Base-by-base conservation (phyloP, 2,113 vertebrate genomes). In the Promerops cafer region DNA sequence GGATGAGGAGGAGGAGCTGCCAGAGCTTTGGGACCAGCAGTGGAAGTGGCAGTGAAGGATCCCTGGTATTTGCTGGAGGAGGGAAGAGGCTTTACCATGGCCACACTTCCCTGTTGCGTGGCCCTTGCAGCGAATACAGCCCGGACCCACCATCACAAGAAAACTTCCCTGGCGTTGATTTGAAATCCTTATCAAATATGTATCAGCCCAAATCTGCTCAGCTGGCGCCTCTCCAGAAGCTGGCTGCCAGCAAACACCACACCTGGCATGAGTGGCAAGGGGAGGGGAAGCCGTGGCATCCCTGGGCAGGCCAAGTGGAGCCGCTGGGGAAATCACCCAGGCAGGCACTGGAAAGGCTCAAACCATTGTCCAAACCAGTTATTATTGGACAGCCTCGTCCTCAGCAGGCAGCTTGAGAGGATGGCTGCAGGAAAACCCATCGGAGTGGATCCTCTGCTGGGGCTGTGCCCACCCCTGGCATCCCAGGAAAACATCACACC, bases 101-200 rank as follows among this genome's bases (percentile, higher is more conserved):
- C 44, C 2, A 2, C 59, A 39, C 16, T 28, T 76, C 64, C 52
- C 74, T 66, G 14, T 30, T 45, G 31, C 3, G 0, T 17, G 16
- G 40, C 31, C 24, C 66, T 75, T 33, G 26, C 5, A 26, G 63
- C 22, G 31, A 47, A 49, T 26, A 24, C 0, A 2, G 13, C 44
- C 57, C 3, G 3, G 16, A 24, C 40, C 18, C 7, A 4, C 23
- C 3, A 6, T 27, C 33, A 10, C 0, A 3, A 45, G 40, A 82
- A 16, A 74, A 16, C 45, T 64, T 27, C 39, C 24, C 49, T 68
- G 49, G 30, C 52, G 80, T 83, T 66, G 49, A n/a, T 82, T 14
- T 65, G 39, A 76, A 68, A 53, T 63, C 57, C 49, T 64, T 81
- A 77, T 56, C 57, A 54, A 71, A 63, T 44, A 6, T 8, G 2